Evolutionary conservation across 1,140 invertebrate species (phyloP), one percentile per base, ranked within the genome.

Genomic region (Lordiphosa mommai): DNA sequence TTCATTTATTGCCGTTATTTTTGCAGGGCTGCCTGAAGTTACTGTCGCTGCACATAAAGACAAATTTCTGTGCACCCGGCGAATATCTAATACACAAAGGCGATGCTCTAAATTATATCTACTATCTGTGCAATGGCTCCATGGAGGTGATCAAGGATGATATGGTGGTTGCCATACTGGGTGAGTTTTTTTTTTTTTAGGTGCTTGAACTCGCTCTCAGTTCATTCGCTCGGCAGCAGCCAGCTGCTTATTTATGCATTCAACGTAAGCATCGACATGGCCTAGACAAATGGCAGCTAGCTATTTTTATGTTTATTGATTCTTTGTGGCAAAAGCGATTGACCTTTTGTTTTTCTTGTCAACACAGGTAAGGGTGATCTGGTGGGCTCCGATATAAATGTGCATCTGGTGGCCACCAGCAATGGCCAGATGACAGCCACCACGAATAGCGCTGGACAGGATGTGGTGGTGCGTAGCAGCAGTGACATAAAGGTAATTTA

Each of bases 121-220:
- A 99, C 90, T 98, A 98, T 88, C 93, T 99, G 29, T 98, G 96
- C 89, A 97, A 98, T 74, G 98, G 98, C 3, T 99, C 97, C 3
- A 99, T 99, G 94, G 98, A 99, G 90, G 98, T 99, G 30, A 94
- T 99, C 57, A 97, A 98, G 89, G 96, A 99, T 87, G 95, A 95
- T 59, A 98, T 99, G 94, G 98, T 99, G 40, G 97, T 99, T 12
- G 98, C 98, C 38, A 99, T 99, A 86, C 91, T 99, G 77, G 98
- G 98, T 98, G 91, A 92, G 91, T 55, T 40, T 52, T 41, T 58
- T 48, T 20, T 20, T 23, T 33, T 50, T 17, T 14, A 36, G 55
- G 72, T 77, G 46, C 70, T 66, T 84, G 77, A 84, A 84, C 79
- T 47, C 37, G 2, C n/a, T 27, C n/a, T 2, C 46, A 58, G 76